These are phyloP conservation scores for Nothura maculosa DNA, from an alignment of 2,797 vertebrate species.

Conservation along the genomic window DNA sequence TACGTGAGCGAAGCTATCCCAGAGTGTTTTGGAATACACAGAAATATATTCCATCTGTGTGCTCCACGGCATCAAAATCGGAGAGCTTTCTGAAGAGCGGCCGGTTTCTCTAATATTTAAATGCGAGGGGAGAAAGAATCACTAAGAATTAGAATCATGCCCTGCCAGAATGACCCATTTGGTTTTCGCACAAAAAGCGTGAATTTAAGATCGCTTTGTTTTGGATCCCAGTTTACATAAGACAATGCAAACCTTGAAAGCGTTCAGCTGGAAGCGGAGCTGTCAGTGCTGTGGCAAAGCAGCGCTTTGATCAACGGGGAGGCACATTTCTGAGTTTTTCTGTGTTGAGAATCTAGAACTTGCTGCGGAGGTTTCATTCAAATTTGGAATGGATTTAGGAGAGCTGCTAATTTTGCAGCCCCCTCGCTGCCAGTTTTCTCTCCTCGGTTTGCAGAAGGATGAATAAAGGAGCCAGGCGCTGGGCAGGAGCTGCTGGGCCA, in stretches of 20 bases:
- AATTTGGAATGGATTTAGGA: background rate
- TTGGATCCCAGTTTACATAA: slow-evolving; percentile 48
- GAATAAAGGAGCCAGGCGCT: background rate
- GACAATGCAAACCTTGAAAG: slow-evolving; percentile 47
- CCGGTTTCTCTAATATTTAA: background rate
- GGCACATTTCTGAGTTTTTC: slow-evolving; percentile 20
- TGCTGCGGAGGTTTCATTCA: background rate
- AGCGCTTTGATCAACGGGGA: slow-evolving; percentile 10
- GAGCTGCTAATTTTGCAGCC: background rate
- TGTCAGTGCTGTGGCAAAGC: slow-evolving; percentile 45
- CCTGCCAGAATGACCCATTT: slow-evolving; percentile 6
- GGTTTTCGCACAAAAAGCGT: slow-evolving; percentile 1
- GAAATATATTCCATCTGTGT: slow-evolving; percentile 69
- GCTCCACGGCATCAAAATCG: slow-evolving; percentile 32
- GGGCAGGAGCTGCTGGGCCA: background rate
- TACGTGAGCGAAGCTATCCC: slow-evolving; percentile 43
- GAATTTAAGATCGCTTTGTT: slow-evolving; percentile 24
- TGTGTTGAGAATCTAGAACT: background rate
- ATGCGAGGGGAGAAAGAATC: background rate
- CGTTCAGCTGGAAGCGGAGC: slow-evolving; percentile 53
- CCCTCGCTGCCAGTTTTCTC: background rate
- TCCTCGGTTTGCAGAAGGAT: background rate
- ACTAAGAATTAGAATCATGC: background rate
- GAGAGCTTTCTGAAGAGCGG: slow-evolving; percentile 35
- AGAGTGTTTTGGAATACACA: slow-evolving; percentile 69